phyloP scores from a whole-genome alignment of 1,140 invertebrate genomes.

The Araneus ventricosus region DNA sequence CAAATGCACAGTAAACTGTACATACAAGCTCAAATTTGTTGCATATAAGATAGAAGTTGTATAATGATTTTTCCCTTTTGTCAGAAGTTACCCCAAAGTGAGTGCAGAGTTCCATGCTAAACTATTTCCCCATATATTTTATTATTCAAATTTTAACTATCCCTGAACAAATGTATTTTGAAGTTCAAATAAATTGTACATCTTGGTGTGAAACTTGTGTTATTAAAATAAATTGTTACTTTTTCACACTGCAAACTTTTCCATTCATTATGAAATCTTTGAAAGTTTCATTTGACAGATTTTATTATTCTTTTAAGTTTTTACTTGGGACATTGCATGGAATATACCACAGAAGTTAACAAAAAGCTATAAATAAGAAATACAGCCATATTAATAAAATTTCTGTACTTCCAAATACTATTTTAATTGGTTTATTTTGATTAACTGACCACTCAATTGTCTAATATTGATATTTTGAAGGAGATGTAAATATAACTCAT shows the following conservation, averaged over 20 bases:
- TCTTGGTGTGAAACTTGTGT: slow-evolving; percentile 78
- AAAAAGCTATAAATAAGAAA: too few relatives aligned
- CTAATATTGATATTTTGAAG: too few relatives aligned
- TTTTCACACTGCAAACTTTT: slow-evolving; percentile 37
- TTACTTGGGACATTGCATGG: too few relatives aligned
- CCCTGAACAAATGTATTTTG: slow-evolving; percentile 80
- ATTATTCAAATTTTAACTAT: slow-evolving; percentile 80
- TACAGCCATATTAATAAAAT: too few relatives aligned
- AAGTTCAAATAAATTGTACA: slow-evolving; percentile 78
- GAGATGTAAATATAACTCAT: too few relatives aligned
- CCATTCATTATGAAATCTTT: too few relatives aligned
- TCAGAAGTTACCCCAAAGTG: slow-evolving; percentile 77
- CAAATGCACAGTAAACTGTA: slow-evolving; percentile 58
- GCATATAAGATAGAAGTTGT: slow-evolving; percentile 70
- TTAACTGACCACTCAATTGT: too few relatives aligned
- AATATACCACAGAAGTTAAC: too few relatives aligned
- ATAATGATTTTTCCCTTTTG: slow-evolving; percentile 77
- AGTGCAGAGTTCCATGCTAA: slow-evolving; percentile 79
- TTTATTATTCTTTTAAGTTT: too few relatives aligned
- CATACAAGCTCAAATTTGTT: slow-evolving; percentile 76
- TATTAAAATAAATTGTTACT: slow-evolving; percentile 77
- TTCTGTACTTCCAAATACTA: too few relatives aligned
- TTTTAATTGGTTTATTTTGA: too few relatives aligned
- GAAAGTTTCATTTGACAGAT: too few relatives aligned
- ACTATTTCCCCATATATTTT: slow-evolving; percentile 80